phyloP scores from a whole-genome alignment of 2,888 invertebrate species.

The Mesochorus sp. region DNA sequence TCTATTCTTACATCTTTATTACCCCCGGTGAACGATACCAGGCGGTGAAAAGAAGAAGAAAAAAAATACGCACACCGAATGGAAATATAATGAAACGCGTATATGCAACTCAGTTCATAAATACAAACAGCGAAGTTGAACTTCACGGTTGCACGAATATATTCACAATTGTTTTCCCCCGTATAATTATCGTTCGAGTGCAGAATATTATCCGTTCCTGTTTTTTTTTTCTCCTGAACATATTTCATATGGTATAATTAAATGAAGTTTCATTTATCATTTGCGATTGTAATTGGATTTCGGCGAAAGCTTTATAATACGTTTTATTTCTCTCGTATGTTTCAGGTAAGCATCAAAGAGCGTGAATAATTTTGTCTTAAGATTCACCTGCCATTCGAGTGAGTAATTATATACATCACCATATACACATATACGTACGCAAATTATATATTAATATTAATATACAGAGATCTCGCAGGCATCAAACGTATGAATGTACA shows the following conservation, averaged over 20 bases:
- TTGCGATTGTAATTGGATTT: background rate
- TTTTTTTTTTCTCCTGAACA: background rate
- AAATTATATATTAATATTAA: background rate
- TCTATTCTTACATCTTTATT: slow-evolving; percentile 43
- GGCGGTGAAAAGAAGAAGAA: background rate
- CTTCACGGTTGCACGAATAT: slow-evolving; percentile 12
- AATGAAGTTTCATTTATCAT: slow-evolving; percentile 5
- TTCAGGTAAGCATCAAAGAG: slow-evolving; percentile 70
- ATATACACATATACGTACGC: background rate
- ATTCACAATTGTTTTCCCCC: slow-evolving; percentile 13
- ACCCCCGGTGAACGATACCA: slow-evolving; percentile 19
- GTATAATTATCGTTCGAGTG: slow-evolving; percentile 6
- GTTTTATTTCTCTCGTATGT: slow-evolving; percentile 55
- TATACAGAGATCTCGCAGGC: background rate
- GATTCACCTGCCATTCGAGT: slow-evolving; percentile 6
- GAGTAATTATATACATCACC: slow-evolving; percentile 30
- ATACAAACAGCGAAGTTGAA: background rate
- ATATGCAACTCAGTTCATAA: background rate
- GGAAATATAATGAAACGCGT: slow-evolving; percentile 30
- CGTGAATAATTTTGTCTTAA: slow-evolving; percentile 22
- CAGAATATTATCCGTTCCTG: background rate
- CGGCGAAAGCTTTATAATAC: background rate
- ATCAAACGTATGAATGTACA: slow-evolving; percentile 3
- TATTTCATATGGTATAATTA: slow-evolving; percentile 2
- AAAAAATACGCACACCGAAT: background rate